phyloP scores from a whole-genome alignment of 2,113 vertebrate genomes.

The Carassius carassius region DNA sequence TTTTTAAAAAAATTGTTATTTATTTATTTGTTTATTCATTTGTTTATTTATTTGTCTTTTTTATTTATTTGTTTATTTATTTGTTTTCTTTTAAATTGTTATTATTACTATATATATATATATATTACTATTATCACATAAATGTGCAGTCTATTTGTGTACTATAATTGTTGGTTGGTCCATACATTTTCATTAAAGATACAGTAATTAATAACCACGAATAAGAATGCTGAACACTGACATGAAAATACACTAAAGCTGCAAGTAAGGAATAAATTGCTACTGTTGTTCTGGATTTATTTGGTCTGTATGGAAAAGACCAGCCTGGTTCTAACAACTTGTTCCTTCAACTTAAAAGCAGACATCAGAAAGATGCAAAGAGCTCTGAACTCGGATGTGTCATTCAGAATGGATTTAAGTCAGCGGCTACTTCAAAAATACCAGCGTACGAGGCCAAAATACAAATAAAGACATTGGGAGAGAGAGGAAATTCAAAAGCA shows the following conservation, averaged over 20 bases:
- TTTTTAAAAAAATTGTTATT: too few species aligned
- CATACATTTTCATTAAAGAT: neutral
- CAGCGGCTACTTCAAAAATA: constrained; percentile 63
- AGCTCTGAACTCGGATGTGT: neutral
- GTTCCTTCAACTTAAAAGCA: neutral
- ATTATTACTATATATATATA: too few species aligned
- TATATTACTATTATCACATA: neutral
- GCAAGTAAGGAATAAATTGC: neutral
- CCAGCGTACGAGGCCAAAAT: constrained; percentile 63
- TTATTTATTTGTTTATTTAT: neutral
- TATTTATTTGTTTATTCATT: too few species aligned
- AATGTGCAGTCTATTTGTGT: neutral
- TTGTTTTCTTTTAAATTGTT: neutral
- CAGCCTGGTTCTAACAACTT: neutral
- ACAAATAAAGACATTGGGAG: constrained; percentile 59
- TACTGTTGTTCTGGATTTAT: neutral
- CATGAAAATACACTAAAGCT: neutral
- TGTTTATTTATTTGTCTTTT: too few species aligned
- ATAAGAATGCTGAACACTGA: neutral
- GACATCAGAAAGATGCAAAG: neutral
- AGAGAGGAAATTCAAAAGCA: constrained; percentile 65
- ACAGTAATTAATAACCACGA: neutral
- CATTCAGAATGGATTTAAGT: constrained; percentile 66
- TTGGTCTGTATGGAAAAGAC: neutral
- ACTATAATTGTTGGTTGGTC: neutral